Evolutionary conservation across 2,888 invertebrate genomes (phyloP).

Genomic region (Drosophila phalerata): DNA sequence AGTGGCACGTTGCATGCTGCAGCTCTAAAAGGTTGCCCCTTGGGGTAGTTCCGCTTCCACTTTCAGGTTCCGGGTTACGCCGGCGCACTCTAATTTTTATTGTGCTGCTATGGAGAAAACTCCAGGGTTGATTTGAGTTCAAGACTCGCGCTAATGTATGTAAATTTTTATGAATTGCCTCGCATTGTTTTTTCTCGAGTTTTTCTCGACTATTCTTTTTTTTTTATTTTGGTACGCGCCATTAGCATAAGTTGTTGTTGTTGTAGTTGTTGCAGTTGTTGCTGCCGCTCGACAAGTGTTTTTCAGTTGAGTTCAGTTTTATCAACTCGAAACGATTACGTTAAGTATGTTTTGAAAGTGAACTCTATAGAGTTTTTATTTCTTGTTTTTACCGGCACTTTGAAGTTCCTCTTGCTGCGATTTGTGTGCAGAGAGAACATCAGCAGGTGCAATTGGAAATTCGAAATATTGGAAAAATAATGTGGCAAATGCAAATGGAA

Average conservation of each 20-base stretch:
- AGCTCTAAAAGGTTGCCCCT: slow-evolving; percentile 25
- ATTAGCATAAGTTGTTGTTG: slow-evolving; percentile 71
- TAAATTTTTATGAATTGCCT: slow-evolving; percentile 77
- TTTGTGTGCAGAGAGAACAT: slow-evolving; percentile 31
- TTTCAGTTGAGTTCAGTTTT: slow-evolving; percentile 30
- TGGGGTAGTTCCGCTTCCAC: slow-evolving; percentile 63
- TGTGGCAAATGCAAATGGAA: slow-evolving; percentile 3
- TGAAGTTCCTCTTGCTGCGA: slow-evolving; percentile 45
- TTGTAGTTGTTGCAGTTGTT: slow-evolving; percentile 27
- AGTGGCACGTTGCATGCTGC: slow-evolving; percentile 16
- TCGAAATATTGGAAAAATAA: slow-evolving; percentile 12
- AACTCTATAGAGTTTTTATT: slow-evolving; percentile 47
- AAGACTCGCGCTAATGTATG: slow-evolving; percentile 56
- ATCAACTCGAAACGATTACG: slow-evolving; percentile 59
- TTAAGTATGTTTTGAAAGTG: slow-evolving; percentile 69
- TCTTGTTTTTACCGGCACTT: slow-evolving; percentile 40
- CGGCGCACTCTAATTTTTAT: slow-evolving; percentile 79
- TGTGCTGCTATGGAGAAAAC: slow-evolving; percentile 35
- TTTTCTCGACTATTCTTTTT: slow-evolving; percentile 19
- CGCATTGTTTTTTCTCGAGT: slow-evolving; percentile 39
- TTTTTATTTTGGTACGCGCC: slow-evolving; percentile 77
- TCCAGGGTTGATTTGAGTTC: slow-evolving; percentile 18
- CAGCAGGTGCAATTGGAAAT: slow-evolving; percentile 49
- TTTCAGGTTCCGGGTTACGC: slow-evolving; percentile 40
- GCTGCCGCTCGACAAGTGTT: slow-evolving; percentile 68